These are phyloP conservation scores for Oenanthe oenanthe DNA, from an alignment of 2,113 vertebrate genomes.

Conservation along the genomic window DNA sequence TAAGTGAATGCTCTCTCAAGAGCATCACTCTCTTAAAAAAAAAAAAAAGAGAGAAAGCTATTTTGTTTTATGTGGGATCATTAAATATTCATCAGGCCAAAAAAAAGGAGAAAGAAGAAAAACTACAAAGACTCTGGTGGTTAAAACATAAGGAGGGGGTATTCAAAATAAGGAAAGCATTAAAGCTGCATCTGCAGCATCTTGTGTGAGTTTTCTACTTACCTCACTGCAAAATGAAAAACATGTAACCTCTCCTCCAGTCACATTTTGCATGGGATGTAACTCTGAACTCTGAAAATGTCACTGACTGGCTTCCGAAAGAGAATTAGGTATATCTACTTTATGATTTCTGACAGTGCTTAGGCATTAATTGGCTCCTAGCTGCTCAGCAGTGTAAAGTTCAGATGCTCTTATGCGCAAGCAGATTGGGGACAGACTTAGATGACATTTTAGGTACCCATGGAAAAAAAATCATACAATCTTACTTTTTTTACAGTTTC, in stretches of 20 bases:
- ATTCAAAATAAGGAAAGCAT: background rate
- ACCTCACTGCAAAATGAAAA: background rate
- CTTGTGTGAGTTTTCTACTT: background rate
- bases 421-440: background rate
- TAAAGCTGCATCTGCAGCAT: background rate
- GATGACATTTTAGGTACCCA: background rate
- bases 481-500: background rate
- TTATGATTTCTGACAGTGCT: conserved; percentile 36
- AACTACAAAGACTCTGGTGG: background rate
- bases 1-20: background rate
- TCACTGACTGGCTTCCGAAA: background rate
- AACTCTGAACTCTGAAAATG: conserved; percentile 45
- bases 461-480: background rate
- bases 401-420: background rate
- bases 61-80: background rate
- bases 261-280: background rate
- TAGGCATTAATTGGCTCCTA: conserved; percentile 39
- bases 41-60: background rate
- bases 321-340: background rate
- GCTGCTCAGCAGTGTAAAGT: background rate
- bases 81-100: conserved; percentile 25
- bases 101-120: background rate
- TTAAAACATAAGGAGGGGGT: background rate
- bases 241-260: background rate
- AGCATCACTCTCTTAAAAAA: background rate